phyloP scores from a whole-genome alignment of 2,888 invertebrate species.

The Amphipyra berbera region DNA sequence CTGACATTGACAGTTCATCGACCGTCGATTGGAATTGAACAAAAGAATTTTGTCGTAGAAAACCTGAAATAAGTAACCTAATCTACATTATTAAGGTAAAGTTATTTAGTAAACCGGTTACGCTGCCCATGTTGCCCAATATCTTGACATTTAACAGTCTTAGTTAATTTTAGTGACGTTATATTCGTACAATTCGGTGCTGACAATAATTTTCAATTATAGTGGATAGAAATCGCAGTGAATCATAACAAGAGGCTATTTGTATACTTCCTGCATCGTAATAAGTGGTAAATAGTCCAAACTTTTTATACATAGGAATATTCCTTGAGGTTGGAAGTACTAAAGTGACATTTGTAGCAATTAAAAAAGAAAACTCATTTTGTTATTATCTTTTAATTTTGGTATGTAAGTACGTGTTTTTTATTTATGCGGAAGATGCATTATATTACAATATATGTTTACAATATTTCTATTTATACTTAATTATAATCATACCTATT shows the following conservation, averaged over 20 bases:
- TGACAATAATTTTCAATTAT: slow-evolving; percentile 42
- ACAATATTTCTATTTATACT: too few species aligned
- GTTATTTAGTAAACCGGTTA: slow-evolving; percentile 65
- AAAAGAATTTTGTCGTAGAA: slow-evolving; percentile 56
- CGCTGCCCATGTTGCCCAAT: slow-evolving; percentile 51
- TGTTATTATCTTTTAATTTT: slow-evolving; percentile 2
- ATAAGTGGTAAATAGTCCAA: slow-evolving; percentile 44
- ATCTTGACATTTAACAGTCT: slow-evolving; percentile 23
- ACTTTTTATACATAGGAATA: slow-evolving; percentile 9
- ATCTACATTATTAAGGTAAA: slow-evolving; percentile 66
- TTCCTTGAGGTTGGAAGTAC: background rate
- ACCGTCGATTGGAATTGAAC: slow-evolving; percentile 51
- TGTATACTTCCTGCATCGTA: slow-evolving; percentile 45
- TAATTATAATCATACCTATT: too few species aligned
- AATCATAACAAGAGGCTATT: slow-evolving; percentile 53
- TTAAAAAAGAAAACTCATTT: background rate
- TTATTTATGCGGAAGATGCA: background rate
- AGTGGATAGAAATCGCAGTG: slow-evolving; percentile 48
- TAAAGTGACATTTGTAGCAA: slow-evolving; percentile 6
- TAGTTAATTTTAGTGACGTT: slow-evolving; percentile 21
- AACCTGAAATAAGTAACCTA: slow-evolving; percentile 59
- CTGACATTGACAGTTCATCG: slow-evolving; percentile 60
- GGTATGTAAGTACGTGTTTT: slow-evolving; percentile 3
- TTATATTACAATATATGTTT: too few species aligned
- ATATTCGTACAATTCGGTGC: slow-evolving; percentile 22